Evolutionary conservation across 2,888 invertebrate genomes (phyloP), one percentile per base, ranked within the genome.

Genomic region (Oxystoma pomonae): DNA sequence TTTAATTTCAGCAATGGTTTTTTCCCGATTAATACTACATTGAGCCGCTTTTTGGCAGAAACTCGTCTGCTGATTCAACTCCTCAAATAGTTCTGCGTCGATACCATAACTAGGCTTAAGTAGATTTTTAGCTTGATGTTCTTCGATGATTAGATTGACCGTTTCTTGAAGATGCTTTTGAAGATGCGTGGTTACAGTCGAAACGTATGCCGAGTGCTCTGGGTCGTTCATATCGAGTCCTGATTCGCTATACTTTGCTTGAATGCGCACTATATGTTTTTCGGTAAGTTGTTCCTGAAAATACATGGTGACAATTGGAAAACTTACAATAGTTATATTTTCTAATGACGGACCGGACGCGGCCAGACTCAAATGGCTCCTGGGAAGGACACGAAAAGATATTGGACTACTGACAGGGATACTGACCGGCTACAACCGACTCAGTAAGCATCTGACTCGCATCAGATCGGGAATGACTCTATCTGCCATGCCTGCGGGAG

Each of bases 1-100:
- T 83, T 89, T 84, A 72, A 88, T 83, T 78, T 86, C 84, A 76
- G 87, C 82, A 69, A 92, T 83, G 64, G 89, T 84, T 76, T 86
- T 83, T 76, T 91, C 85, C 75, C 90, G 77, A 78, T 88, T 87
- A 73, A 90, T 82, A 74, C 88, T 88, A 81, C 89, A 85, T 77
- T 88, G 85, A 67, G 87, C 85, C 67, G 88, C 85, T 76, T 87
- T 84, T 80, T 90, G 87, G 78, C 91, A 87, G 82, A 90, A 87
- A 71, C 85, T 81, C 60, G 88, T 83, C 79, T 94, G 90, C 77
- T 89, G 89, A 73, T 86, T 85, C 64, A 90, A 80, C 74, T 91
- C 91, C 69, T 88, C 86, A 73, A 89, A 86, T 60, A 86, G 76
- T 79, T 81, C 78, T 58, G 84, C 83, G 60, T 86, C 86, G 65